Percentiles rank a stretch among this genome's conserved stretches.
These are phyloP conservation scores for Zaprionus taronus DNA, from an alignment of 1,140 invertebrate genomes.

Conservation along the genomic window DNA sequence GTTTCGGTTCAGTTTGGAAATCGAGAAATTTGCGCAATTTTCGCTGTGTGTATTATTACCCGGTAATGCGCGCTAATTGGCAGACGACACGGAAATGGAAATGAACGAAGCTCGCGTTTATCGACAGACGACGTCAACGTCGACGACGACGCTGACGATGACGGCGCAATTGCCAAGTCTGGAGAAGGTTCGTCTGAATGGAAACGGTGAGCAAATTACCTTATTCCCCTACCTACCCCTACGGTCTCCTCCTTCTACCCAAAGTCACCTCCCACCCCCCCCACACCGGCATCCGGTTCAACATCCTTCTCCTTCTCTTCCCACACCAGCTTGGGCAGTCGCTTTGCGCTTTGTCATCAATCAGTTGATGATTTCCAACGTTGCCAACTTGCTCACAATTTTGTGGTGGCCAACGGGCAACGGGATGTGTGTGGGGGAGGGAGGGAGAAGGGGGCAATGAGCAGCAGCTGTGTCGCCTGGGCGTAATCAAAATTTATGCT, in stretches of 20 bases:
- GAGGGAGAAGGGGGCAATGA: not conserved
- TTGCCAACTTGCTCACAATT: slow-evolving; percentile 47
- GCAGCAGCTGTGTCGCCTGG: slow-evolving; percentile 50
- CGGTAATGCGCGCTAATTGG: slow-evolving; percentile 71
- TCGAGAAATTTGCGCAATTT: slow-evolving; percentile 62
- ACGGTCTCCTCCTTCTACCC: not conserved
- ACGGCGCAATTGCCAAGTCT: slow-evolving; percentile 29
- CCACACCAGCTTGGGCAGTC: not conserved
- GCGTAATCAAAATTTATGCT: slow-evolving; percentile 77
- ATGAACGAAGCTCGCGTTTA: slow-evolving; percentile 56
- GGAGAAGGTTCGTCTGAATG: slow-evolving; percentile 54
- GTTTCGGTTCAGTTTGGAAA: slow-evolving; percentile 41
- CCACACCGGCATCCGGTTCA: not conserved
- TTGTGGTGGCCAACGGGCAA: slow-evolving; percentile 22
- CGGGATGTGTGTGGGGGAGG: not conserved
- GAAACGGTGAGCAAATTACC: slow-evolving; percentile 61
- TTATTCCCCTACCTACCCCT: not conserved
- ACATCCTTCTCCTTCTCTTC: not conserved
- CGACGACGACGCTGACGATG: slow-evolving; percentile 14
- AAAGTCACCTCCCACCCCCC: not conserved
- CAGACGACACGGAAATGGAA: slow-evolving; percentile 73
- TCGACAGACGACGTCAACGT: slow-evolving; percentile 43
- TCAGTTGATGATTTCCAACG: slow-evolving; percentile 68
- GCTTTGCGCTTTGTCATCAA: slow-evolving; percentile 57
- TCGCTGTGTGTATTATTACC: slow-evolving; percentile 46